Base-by-base conservation (phyloP, 2,888 invertebrate genomes). In the Pemphredon lugubris region DNA sequence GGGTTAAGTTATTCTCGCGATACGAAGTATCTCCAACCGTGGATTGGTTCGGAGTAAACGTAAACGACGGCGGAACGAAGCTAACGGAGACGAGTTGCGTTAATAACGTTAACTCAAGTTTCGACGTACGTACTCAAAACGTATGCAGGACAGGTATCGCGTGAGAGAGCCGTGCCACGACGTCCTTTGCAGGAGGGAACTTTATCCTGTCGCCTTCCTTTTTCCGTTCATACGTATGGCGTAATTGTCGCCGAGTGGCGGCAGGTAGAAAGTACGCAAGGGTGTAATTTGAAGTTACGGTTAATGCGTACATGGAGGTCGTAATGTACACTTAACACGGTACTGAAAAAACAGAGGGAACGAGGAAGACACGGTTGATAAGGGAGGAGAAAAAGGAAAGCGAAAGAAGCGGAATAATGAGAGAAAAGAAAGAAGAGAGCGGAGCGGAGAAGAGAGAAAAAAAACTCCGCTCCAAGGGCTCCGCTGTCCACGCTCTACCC, bases 251-350 rank as follows among this genome's bases (percentile, higher is more conserved):
- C 53, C 55, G 72, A 68, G 61, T 55, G 58, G 61, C 54, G 37
- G 44, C 63, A 60, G 57, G 68, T 55, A 59, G 58, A 63, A 71
- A 67, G 59, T 58, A 67, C 67, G 54, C 67, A 48, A 18, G 59
- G 63, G 50, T 54, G 39, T 74, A 74, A 75, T 72, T 75, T 63
- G 64, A 75, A 79, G 65, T 70, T 72, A 72, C 69, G 55, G 51
- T 67, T 74, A 68, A 74, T 58, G 66, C 68, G 50, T 68, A 66
- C 67, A 60, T 11, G 55, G 54, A 23, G 58, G 54, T 58, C 76
- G 70, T 74, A 72, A 77, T 64, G 64, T 63, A 65, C 44, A 65
- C 63, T 61, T 59, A 66, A 65, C 67, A 34, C 50, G 26, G 32
- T 16, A 21, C 47, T 67, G 58, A 34, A 73, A 73, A 69, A 66